phyloP scores from a whole-genome alignment of 2,888 invertebrate species.

The Ectemnius cavifrons region DNA sequence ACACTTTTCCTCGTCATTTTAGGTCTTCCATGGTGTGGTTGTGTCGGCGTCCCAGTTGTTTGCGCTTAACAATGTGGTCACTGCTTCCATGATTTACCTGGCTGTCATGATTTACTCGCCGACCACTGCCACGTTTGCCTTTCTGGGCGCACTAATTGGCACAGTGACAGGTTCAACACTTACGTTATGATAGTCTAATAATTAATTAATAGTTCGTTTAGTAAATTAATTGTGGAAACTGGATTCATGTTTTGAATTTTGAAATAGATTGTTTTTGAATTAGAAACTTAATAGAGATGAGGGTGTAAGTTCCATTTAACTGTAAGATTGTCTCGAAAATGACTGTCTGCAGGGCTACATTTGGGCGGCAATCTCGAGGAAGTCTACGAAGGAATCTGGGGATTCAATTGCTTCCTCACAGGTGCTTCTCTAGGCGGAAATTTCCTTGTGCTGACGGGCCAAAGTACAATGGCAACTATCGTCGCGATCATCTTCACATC shows the following conservation, averaged over 20 bases:
- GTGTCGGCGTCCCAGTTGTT: slow-evolving; percentile 77
- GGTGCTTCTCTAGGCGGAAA: slow-evolving; percentile 76
- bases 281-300: not conserved
- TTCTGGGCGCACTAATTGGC: slow-evolving; percentile 74
- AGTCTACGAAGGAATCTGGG: slow-evolving; percentile 77
- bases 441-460: slow-evolving; percentile 74
- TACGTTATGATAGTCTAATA: not conserved
- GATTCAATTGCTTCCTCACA: slow-evolving; percentile 77
- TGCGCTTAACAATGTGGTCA: slow-evolving; percentile 72
- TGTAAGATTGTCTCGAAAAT: not conserved
- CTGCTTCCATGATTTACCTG: slow-evolving; percentile 74
- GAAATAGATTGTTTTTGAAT: slow-evolving; percentile 13
- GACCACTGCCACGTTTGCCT: slow-evolving; percentile 72
- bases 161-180: slow-evolving; percentile 71
- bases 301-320: not conserved
- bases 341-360: not conserved
- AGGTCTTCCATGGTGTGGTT: slow-evolving; percentile 76
- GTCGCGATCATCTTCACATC: slow-evolving; percentile 73
- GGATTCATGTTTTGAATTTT: not conserved
- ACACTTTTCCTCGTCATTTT: slow-evolving; percentile 28
- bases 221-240: too few relatives aligned
- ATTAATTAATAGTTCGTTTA: not conserved
- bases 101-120: slow-evolving; percentile 77
- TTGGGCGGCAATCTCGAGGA: slow-evolving; percentile 59
- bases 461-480: slow-evolving; percentile 69